Percentiles rank a stretch among this genome's conserved stretches.
phyloP scores from a whole-genome alignment of 1,140 invertebrate species.

The Bombus difficillimus region DNA sequence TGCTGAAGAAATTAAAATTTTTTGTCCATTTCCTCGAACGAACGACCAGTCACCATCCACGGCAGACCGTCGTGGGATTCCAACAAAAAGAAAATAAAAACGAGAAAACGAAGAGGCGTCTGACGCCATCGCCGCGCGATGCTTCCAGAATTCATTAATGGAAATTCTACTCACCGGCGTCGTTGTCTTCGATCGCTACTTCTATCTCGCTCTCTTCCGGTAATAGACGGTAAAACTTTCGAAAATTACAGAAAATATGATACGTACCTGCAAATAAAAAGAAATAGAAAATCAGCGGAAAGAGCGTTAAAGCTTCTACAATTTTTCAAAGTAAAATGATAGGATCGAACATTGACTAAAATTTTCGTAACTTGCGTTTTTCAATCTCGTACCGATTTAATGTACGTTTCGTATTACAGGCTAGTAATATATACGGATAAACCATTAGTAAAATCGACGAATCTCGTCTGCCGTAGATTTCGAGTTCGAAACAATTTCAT shows the following conservation, averaged over 20 bases:
- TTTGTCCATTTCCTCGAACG: constrained; percentile 57
- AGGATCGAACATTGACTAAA: too few species aligned
- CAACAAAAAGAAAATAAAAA: constrained; percentile 39
- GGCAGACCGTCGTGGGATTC: constrained; percentile 31
- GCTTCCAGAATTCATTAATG: constrained; percentile 38
- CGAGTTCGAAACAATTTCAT: neutral
- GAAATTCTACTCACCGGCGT: constrained; percentile 50
- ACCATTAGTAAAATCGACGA: neutral
- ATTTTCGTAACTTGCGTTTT: neutral
- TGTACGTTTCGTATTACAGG: neutral
- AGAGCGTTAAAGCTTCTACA: neutral
- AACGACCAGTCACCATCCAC: constrained; percentile 45
- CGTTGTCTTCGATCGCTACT: neutral
- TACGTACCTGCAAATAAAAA: constrained; percentile 52
- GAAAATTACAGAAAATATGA: neutral
- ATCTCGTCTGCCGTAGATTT: neutral
- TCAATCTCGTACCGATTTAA: neutral
- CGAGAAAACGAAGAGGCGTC: constrained; percentile 10
- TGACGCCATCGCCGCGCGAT: neutral
- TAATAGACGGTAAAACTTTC: neutral
- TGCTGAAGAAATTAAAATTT: constrained; percentile 75
- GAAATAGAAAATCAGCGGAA: neutral
- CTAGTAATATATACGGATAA: neutral
- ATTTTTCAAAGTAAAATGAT: neutral
- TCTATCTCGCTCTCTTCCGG: neutral